phyloP scores from a whole-genome alignment of 2,797 vertebrate species.

The Prionace glauca region DNA sequence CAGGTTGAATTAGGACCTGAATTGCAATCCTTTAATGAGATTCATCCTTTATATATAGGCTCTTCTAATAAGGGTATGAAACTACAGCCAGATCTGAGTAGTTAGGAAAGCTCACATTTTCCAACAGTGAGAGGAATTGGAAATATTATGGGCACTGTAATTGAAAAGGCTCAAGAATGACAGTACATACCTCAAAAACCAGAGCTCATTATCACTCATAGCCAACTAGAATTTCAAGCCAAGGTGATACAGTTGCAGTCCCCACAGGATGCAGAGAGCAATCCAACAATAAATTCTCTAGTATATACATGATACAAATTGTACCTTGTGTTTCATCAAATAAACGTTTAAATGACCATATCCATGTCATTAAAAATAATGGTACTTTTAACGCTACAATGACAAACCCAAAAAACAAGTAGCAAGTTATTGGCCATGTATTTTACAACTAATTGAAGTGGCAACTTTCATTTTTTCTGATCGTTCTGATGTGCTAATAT shows the following conservation, averaged over 20 bases:
- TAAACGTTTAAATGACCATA: not conserved
- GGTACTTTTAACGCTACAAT: not conserved
- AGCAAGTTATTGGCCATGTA: not conserved
- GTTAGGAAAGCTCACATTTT: not conserved
- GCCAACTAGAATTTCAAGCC: not conserved
- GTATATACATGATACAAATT: not conserved
- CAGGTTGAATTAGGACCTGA: not conserved
- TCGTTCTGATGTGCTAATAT: not conserved
- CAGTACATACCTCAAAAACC: not conserved
- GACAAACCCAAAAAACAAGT: not conserved
- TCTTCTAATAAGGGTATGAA: no score
- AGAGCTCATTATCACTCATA: not conserved
- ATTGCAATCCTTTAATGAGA: not conserved
- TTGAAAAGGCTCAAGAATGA: not conserved
- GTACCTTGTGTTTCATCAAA: not conserved
- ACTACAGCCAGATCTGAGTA: not conserved
- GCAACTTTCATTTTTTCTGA: not conserved
- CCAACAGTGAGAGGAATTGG: not conserved
- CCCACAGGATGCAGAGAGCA: not conserved
- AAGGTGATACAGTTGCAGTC: not conserved
- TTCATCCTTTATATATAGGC: not conserved
- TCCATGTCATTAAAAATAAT: not conserved
- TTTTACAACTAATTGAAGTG: not conserved
- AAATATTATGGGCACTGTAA: not conserved
- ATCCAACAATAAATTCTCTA: not conserved